A percentile compares a stretch with the other conserved stretches of the same genome.
These are phyloP conservation scores for Pinctada fucata DNA, from an alignment of 2,888 invertebrate species.

Conservation along the genomic window DNA sequence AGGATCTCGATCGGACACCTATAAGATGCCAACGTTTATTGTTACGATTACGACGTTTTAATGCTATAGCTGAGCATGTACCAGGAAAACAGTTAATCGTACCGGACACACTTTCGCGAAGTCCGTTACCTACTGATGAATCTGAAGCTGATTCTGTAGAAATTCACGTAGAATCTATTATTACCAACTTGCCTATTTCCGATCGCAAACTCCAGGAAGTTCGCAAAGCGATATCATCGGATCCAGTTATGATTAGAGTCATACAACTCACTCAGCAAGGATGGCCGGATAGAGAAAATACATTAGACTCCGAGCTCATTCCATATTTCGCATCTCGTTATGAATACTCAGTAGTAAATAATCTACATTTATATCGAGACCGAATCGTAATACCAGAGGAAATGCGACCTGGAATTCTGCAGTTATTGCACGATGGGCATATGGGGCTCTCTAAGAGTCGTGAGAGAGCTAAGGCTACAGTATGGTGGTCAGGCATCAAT, in stretches of 20 bases:
- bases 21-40: too few relatives aligned
- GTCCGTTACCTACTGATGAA: background rate
- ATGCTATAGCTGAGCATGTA: too few relatives aligned
- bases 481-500: slow-evolving; percentile 48
- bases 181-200: slow-evolving; percentile 15
- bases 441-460: slow-evolving; percentile 45
- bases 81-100: too few relatives aligned
- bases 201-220: slow-evolving; percentile 33
- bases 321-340: slow-evolving; percentile 28
- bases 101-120: too few relatives aligned
- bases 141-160: slow-evolving; percentile 2
- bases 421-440: slow-evolving; percentile 48
- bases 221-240: background rate
- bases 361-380: slow-evolving; percentile 32
- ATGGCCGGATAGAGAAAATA: slow-evolving; percentile 38
- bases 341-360: slow-evolving; percentile 35
- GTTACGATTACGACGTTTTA: too few relatives aligned
- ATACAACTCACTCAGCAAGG: slow-evolving; percentile 7
- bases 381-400: slow-evolving; percentile 29
- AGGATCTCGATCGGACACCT: too few relatives aligned
- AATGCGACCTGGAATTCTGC: slow-evolving; percentile 18
- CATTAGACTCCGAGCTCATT: slow-evolving; percentile 12
- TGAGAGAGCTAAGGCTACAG: slow-evolving; percentile 34
- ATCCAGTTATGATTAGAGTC: too few relatives aligned
- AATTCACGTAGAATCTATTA: slow-evolving; percentile 21